Conservation (phyloP, 2,797 vertebrate genomes). For the Hydrocynus forskahlii region DNA sequence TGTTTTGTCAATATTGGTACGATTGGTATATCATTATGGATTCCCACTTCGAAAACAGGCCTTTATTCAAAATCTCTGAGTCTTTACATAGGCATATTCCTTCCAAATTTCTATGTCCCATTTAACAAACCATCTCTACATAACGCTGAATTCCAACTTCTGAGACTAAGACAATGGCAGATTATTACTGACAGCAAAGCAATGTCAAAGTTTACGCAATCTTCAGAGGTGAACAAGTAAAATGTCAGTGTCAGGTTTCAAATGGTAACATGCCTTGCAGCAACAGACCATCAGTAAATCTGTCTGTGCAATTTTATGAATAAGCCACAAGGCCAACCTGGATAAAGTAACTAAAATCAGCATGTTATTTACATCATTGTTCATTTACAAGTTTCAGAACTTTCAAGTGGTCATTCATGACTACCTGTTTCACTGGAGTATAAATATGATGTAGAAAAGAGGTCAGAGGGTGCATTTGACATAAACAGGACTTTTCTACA, state of each 20-base stretch:
- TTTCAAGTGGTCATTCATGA: too few species aligned
- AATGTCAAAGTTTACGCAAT: neutral
- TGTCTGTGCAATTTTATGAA: neutral
- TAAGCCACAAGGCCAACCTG: neutral
- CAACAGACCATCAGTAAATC: conserved; percentile 11
- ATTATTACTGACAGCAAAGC: conserved; percentile 2
- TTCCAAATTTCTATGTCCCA: neutral
- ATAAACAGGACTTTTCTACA: too few species aligned
- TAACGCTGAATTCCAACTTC: neutral
- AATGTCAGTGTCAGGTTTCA: conserved; percentile 18
- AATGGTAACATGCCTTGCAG: conserved; percentile 4
- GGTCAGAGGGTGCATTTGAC: too few species aligned
- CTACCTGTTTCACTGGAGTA: too few species aligned
- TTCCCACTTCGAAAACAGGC: neutral
- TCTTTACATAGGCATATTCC: neutral
- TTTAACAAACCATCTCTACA: neutral
- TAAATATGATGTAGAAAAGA: too few species aligned
- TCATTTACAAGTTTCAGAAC: neutral
- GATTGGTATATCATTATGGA: too few species aligned
- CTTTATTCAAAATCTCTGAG: neutral
- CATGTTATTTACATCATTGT: neutral
- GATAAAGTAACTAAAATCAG: conserved; percentile 10
- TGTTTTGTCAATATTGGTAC: too few species aligned
- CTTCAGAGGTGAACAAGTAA: conserved; percentile 1
- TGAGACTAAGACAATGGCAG: neutral